Percentiles rank a stretch among this genome's conserved stretches.
phyloP scores from a whole-genome alignment of 1,140 invertebrate genomes.

The Drosophila kurseongensis region DNA sequence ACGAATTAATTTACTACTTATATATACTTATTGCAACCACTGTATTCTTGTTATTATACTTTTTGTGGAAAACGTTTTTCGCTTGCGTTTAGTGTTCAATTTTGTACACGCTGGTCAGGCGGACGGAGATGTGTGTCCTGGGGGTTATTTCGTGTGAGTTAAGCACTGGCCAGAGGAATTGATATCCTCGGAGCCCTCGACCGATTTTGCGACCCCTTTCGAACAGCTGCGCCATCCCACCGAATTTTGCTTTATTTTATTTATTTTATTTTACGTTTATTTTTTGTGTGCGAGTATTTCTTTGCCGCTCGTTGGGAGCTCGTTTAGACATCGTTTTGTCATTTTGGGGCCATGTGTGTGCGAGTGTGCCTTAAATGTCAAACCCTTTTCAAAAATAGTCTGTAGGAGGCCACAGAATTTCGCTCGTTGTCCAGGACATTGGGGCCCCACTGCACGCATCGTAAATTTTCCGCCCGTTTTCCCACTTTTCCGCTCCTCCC shows the following conservation, averaged over 20 bases:
- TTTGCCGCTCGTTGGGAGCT: slow-evolving; percentile 65
- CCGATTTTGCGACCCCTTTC: background rate
- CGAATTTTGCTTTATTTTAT: slow-evolving; percentile 62
- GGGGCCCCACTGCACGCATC: slow-evolving; percentile 43
- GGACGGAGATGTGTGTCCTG: slow-evolving; percentile 39
- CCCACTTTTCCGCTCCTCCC: slow-evolving; percentile 3
- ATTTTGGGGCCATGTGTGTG: slow-evolving; percentile 34
- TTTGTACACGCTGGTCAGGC: slow-evolving; percentile 46
- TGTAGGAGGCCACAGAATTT: slow-evolving; percentile 50
- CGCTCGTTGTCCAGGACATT: slow-evolving; percentile 21
- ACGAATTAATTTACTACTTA: too few relatives aligned
- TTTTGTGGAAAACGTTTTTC: slow-evolving; percentile 18
- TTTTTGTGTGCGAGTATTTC: slow-evolving; percentile 56
- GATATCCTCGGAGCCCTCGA: background rate
- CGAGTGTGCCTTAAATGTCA: slow-evolving; percentile 64
- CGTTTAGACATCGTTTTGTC: slow-evolving; percentile 81
- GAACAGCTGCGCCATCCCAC: slow-evolving; percentile 21
- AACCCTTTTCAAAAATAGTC: slow-evolving; percentile 80
- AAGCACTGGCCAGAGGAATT: slow-evolving; percentile 49
- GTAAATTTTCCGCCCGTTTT: slow-evolving; percentile 70
- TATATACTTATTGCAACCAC: background rate
- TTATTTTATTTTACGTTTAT: slow-evolving; percentile 39
- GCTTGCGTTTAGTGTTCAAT: slow-evolving; percentile 55
- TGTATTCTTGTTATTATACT: background rate
- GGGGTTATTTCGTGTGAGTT: slow-evolving; percentile 6